Base-by-base conservation (phyloP, 2,797 vertebrate genomes). In the Tiaroga cobitis region DNA sequence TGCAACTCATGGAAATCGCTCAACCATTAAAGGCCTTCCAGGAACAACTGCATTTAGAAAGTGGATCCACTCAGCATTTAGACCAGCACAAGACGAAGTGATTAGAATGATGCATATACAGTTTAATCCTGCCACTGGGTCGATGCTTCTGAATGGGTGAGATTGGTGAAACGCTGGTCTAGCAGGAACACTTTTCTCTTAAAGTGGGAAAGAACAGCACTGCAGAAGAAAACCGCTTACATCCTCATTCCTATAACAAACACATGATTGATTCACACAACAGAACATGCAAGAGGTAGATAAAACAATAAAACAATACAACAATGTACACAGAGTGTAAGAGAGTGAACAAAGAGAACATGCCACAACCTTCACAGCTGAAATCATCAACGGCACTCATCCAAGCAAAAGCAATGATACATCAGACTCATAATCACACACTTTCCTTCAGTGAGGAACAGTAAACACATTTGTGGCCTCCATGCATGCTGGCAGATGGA, bases 401-500 rank as follows among this genome's bases (percentile, higher is more conserved):
- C 72, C 51, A 81, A 79, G 56, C 78, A 41, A 41, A 83, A 34
- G 65, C 82, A 83, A 69, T 54, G 8, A 87, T 46, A 69, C 72
- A 49, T 49, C 76, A 63, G 39, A 54, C 84, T 68, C 43, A 63
- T 77, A 59, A 80, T 51, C 70, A 85, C 29, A 86, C 24, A 46
- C 49, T 82, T 84, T 39, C 39, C 67, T 26, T 75, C 69, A 67
- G 68, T 70, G 76, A 86, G 49, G 51, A 82, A 26, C 39, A 49
- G 65, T 80, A 78, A 56, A 88, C 56, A 70, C 61, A 51, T 76
- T 85, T 72, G 39, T 74, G 69, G 70, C 59, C 69, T 81, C 74
- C 78, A 56, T n/a, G 19, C 43, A 81, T 49, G 29, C 70, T 61
- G 29, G 80, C 87, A 90, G 86, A 90, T 84, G 85, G 78, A 86